Base-by-base conservation (phyloP, 92 coral and sea anemone species). In the Bergia puertoricense region DNA sequence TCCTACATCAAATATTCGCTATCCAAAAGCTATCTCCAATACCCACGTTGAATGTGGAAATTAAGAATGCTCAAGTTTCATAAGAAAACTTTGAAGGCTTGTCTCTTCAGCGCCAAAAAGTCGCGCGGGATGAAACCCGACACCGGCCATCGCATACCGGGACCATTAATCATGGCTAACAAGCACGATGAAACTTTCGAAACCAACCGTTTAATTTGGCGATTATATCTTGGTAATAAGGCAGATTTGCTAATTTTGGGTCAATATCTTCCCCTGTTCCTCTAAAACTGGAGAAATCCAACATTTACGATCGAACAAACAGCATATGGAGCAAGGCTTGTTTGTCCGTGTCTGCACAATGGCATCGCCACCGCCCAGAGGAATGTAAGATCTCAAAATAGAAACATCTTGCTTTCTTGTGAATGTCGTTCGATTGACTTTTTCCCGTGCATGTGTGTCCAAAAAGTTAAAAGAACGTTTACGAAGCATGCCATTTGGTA, bases 141-240 rank as follows among this genome's bases (percentile, higher is more conserved):
- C 20, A 69, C 68, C 79, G 66, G n/a, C 78, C 79, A 23, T 67
- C 79, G 16, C 87, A 84, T 84, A 71, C 87, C 87, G 87, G 87
- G 87, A 79, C 79, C 87, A 84, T 84, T 84, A 84, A 84, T 84
- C 87, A 84, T 72, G 67, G 78, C 68, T 84, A 84, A 84, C 87
- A 84, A 84, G 87, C 87, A 84, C 79, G 87, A 84, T 84, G 87
- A 84, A 84, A 72, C 77, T 84, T 83, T 71, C 45, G 87, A 84
- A 84, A 84, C 87, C 87, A 71, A 84, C 87, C 87, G 77, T 84
- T 84, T 84, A 84, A 71, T 84, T 71, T 84, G 68, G 79, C 75
- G 87, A 84, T 84, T 69, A 84, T 84, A 84, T 84, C 87, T 84
- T 74, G 87, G 68, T 84, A 84, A 84, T 45, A 84, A 84, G 87